Evolutionary conservation across 2,888 invertebrate genomes (phyloP).

Genomic region (Masnerella sp.): DNA sequence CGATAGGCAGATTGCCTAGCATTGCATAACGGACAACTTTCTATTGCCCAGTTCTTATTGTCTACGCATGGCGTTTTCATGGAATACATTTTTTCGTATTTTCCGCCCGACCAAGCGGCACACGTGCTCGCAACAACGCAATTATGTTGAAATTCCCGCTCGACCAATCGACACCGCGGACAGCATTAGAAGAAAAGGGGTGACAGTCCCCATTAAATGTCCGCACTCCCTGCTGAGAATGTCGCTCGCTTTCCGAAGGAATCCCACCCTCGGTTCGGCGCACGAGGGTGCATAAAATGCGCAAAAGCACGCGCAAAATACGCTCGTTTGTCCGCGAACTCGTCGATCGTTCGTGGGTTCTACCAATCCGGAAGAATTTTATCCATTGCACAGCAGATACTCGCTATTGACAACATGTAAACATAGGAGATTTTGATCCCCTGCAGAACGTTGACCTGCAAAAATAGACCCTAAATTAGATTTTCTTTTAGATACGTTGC

Average conservation of each 20-base stretch:
- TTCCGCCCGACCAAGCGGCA: constrained; percentile 8
- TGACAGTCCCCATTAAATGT: constrained; percentile 52
- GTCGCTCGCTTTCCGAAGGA: constrained; percentile 52
- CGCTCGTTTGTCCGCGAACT: constrained; percentile 16
- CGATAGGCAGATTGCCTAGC: constrained; percentile 10
- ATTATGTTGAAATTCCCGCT: constrained; percentile 31
- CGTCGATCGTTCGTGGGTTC: constrained; percentile 15
- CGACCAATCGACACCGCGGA: constrained; percentile 29
- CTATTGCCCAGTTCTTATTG: constrained; percentile 23
- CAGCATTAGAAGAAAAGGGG: constrained; percentile 42
- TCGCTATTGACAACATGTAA: too few species aligned
- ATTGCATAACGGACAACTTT: constrained; percentile 35
- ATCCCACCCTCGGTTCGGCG: constrained; percentile 50
- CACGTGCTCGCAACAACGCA: constrained; percentile 12
- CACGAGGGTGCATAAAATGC: constrained; percentile 56
- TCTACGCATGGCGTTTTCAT: constrained; percentile 20
- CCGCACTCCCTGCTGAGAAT: constrained; percentile 52
- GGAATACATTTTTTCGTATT: constrained; percentile 29
- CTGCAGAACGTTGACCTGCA: not conserved
- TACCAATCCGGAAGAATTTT: constrained; percentile 17
- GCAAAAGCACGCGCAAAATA: constrained; percentile 38
- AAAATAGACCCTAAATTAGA: too few species aligned
- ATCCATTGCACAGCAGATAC: not conserved
- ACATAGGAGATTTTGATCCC: too few species aligned
- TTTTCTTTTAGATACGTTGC: too few species aligned